Conservation (phyloP, 2,113 vertebrate species). For the Melanostigma gelatinosum region DNA sequence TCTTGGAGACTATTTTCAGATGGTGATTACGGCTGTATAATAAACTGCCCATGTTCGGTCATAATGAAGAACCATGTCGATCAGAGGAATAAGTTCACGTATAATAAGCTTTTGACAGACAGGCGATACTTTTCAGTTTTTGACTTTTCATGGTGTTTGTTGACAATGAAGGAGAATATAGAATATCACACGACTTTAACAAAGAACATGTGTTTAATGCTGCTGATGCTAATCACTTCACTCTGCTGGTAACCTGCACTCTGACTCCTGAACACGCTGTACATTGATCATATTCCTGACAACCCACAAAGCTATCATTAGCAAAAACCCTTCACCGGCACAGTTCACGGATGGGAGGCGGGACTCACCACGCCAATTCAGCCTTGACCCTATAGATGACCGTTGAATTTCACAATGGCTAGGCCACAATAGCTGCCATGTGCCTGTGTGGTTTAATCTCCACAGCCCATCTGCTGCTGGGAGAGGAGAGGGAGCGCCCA, state of each 20-base stretch:
- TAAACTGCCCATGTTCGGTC: background rate
- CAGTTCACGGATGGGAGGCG: conserved; percentile 32
- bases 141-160: background rate
- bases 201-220: background rate
- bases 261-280: background rate
- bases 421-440: conserved; percentile 86
- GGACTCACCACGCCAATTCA: conserved; percentile 47
- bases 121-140: background rate
- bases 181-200: background rate
- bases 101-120: background rate
- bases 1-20: background rate
- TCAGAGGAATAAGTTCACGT: background rate
- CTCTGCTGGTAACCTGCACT: background rate
- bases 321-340: conserved; percentile 43
- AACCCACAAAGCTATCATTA: conserved; percentile 54
- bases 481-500: conserved; percentile 62
- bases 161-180: background rate
- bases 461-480: conserved; percentile 91
- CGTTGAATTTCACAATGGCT: conserved; percentile 85
- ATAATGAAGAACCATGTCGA: background rate
- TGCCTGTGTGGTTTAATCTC: conserved; percentile 87
- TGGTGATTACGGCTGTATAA: background rate
- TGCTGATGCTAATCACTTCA: background rate
- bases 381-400: conserved; percentile 80
- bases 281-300: conserved; percentile 44